Percentiles rank a stretch among this genome's conserved stretches.
Evolutionary conservation across 1,140 invertebrate species (phyloP).

Genomic region (Cepaea nemoralis): DNA sequence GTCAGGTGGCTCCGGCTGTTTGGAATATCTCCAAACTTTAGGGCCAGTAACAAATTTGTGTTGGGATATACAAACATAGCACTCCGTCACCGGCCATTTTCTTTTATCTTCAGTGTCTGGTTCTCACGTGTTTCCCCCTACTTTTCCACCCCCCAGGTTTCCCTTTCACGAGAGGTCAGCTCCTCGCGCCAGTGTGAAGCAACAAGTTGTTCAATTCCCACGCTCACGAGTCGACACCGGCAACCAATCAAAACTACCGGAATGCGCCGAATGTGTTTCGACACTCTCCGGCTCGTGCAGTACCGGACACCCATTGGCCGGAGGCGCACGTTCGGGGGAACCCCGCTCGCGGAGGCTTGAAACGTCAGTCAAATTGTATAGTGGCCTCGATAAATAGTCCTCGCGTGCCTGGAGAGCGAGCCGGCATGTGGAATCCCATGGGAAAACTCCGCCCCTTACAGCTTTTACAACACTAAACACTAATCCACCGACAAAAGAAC

Average conservation of each 20-base stretch:
- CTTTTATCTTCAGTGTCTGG: background rate
- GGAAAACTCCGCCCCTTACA: conserved; percentile 57
- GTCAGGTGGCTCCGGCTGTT: conserved; percentile 19
- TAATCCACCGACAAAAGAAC: background rate
- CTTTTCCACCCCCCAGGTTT: too few species aligned
- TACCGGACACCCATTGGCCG: conserved; percentile 50
- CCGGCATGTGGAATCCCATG: conserved; percentile 50
- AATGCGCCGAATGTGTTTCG: conserved; percentile 20
- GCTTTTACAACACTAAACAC: background rate
- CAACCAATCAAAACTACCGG: conserved; percentile 48
- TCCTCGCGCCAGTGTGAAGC: conserved; percentile 46
- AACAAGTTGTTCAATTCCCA: conserved; percentile 53
- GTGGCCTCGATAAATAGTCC: conserved; percentile 53
- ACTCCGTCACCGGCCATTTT: conserved; percentile 3
- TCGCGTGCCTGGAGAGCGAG: conserved; percentile 53
- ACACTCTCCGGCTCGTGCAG: conserved; percentile 52
- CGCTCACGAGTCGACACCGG: conserved; percentile 50
- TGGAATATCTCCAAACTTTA: background rate
- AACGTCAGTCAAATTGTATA: conserved; percentile 53
- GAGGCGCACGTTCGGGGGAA: conserved; percentile 41
- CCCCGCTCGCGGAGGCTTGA: conserved; percentile 34
- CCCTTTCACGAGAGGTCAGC: conserved; percentile 8
- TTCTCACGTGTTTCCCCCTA: background rate
- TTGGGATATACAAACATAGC: conserved; percentile 31
- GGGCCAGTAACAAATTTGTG: background rate